Percentiles rank a stretch among this genome's conserved stretches.
Conservation (phyloP, 2,113 vertebrate species). For the Ailurus styani region DNA sequence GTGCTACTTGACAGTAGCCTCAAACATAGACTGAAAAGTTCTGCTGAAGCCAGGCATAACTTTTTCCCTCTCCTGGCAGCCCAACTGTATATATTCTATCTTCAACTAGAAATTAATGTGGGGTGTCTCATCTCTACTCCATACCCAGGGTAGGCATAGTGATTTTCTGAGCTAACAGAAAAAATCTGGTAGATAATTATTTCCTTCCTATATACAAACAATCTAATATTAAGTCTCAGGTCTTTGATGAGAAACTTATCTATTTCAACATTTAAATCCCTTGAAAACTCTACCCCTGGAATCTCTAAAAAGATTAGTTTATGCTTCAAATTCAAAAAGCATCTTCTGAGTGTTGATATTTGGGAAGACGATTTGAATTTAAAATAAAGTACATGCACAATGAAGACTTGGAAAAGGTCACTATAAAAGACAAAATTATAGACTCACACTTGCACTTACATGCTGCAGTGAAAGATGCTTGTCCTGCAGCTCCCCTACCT, state of each 20-base stretch:
- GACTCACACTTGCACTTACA: constrained; percentile 44
- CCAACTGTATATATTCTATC: background rate
- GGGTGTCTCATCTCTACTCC: background rate
- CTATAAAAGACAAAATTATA: background rate
- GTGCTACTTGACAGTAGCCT: background rate
- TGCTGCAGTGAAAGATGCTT: constrained; percentile 53
- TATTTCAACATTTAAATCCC: background rate
- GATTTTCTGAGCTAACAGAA: constrained; percentile 28
- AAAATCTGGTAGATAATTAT: constrained; percentile 19
- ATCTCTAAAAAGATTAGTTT: background rate
- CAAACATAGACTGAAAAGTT: background rate
- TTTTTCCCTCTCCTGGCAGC: background rate
- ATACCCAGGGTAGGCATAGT: background rate
- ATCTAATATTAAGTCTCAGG: background rate
- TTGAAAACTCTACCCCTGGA: background rate
- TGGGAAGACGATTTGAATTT: background rate
- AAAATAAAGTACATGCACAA: background rate
- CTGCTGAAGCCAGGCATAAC: background rate
- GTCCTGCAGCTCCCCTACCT: background rate
- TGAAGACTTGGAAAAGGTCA: background rate
- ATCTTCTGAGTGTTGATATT: background rate
- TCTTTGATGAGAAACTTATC: background rate
- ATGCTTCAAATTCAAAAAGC: background rate
- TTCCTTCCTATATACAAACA: background rate
- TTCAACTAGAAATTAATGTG: background rate